Base-by-base conservation (phyloP, 2,888 invertebrate genomes). In the Nymphalis urticae region DNA sequence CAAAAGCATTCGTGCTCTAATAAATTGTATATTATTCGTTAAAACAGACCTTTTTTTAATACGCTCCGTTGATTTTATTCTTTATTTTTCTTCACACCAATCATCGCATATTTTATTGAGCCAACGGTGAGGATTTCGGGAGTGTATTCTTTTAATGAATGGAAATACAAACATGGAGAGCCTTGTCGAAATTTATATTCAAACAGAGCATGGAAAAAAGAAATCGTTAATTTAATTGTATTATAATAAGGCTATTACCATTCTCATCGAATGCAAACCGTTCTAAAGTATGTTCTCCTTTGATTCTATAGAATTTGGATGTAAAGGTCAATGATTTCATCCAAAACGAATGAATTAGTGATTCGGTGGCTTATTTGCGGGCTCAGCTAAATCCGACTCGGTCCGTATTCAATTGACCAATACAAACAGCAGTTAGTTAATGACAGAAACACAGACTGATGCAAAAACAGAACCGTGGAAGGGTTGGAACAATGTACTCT, bases 1-100 rank as follows among this genome's bases (percentile, higher is more conserved):
- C 48, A 50, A 62, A 67, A 56, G 66, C 66, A 56, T 56, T 67
- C 66, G 54, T 62, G 66, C 66, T 67, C 66, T 62, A 67, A 67
- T 62, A 67, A 62, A 62, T 62, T 67, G 66, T 67, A 67, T 67
- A 62, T 66, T 61, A 54, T 66, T 66, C 54, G n/a, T 32, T 54
- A 24, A 58, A 66, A 62, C 53, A 42, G 56, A 56, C 62, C 56
- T 42, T 67, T 67, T 65, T 66, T 62, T 61, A 61, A 61, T 66
- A 32, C 61, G 61, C 66, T 48, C 27, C 53, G 66, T 53, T 66
- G 66, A 47, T 66, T 61, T 60, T 32, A 54, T 61, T 61, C 60
- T 61, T 66, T 66, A 61, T 61, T 61, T 61, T 66, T 48, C 61
- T 60, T 61, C 61, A 32, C 36, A 58, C 53, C 60, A 66, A 66